These are phyloP conservation scores for Melitaea cinxia DNA, from an alignment of 1,140 invertebrate species.

Conservation along the genomic window DNA sequence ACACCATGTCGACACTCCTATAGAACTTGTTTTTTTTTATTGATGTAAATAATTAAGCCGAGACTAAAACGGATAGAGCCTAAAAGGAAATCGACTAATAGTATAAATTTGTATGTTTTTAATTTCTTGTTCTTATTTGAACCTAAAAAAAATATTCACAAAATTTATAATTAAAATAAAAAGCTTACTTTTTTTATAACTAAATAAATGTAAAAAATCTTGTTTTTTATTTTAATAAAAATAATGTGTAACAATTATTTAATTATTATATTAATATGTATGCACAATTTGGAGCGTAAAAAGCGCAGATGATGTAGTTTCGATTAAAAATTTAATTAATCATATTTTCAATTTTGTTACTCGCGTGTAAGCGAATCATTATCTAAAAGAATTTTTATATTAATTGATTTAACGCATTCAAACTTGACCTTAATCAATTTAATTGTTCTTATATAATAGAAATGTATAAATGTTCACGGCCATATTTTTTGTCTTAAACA, in stretches of 20 bases:
- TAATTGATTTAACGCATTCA: constrained; percentile 16
- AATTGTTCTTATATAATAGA: constrained; percentile 14
- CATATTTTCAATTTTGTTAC: background rate
- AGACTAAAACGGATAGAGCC: background rate
- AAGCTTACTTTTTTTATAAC: no score
- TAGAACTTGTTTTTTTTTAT: constrained; percentile 19
- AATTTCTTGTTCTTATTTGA: background rate
- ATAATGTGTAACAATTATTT: no score
- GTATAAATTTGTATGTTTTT: no score
- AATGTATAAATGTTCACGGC: background rate
- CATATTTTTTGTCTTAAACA: background rate
- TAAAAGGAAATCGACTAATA: background rate
- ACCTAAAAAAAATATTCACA: no score
- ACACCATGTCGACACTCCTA: constrained; percentile 31
- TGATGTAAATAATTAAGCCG: constrained; percentile 2
- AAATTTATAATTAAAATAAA: no score
- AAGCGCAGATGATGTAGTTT: background rate
- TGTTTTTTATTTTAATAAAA: no score
- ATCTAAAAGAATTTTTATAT: background rate
- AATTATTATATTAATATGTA: no score
- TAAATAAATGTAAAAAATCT: no score
- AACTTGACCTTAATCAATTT: constrained; percentile 16
- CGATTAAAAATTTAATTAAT: no score
- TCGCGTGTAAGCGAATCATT: background rate
- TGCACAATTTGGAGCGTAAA: background rate